Evolutionary conservation across 2,888 invertebrate genomes (phyloP).

Genomic region (Abrostola triplasia): DNA sequence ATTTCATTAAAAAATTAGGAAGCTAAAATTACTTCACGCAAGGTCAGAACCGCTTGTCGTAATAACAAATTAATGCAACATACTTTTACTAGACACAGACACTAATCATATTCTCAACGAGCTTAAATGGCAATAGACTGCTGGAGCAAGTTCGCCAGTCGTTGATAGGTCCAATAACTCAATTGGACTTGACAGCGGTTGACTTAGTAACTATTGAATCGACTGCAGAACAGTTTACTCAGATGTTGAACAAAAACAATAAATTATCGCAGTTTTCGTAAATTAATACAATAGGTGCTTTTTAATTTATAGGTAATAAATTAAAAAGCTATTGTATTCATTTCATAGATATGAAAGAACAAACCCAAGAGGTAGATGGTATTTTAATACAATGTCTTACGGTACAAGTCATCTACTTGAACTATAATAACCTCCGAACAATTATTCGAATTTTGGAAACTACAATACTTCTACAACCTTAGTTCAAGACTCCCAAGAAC

Average conservation of each 20-base stretch:
- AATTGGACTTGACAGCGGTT: constrained; percentile 7
- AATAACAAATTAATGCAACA: constrained; percentile 20
- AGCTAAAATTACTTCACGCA: neutral
- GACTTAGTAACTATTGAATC: neutral
- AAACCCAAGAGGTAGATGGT: too few species aligned
- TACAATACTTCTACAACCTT: too few species aligned
- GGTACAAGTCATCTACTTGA: too few species aligned
- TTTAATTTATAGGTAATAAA: too few species aligned
- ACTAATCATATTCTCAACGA: constrained; percentile 20
- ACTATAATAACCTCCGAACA: too few species aligned
- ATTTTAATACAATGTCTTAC: too few species aligned
- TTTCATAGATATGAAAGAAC: too few species aligned
- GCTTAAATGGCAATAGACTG: constrained; percentile 18
- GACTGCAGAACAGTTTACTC: constrained; percentile 4
- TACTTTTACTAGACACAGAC: constrained; percentile 18
- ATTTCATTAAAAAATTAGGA: neutral
- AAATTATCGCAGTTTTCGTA: neutral
- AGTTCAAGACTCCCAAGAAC: too few species aligned
- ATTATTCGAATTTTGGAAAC: too few species aligned
- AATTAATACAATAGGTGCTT: neutral
- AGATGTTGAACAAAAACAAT: constrained; percentile 4
- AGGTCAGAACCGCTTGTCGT: constrained; percentile 12
- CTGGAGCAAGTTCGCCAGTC: constrained; percentile 14
- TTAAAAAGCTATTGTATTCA: too few species aligned
- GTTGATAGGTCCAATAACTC: constrained; percentile 5